phyloP scores from a whole-genome alignment of 2,888 invertebrate species.

The Nomada ferruginata region DNA sequence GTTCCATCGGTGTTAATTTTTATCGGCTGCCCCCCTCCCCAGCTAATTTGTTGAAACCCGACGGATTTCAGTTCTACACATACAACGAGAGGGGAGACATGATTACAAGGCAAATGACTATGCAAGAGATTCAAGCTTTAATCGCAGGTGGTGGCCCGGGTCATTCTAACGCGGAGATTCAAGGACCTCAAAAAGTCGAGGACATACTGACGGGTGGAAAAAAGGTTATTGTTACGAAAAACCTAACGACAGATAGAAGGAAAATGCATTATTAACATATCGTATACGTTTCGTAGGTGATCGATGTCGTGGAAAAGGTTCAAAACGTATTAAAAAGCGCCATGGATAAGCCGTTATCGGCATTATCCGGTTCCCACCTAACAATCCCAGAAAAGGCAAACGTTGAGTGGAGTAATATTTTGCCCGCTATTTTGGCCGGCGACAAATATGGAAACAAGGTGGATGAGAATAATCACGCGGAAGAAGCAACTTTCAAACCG shows the following conservation, averaged over 20 bases:
- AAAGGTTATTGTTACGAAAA: constrained; percentile 63
- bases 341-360: constrained; percentile 85
- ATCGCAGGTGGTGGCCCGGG: constrained; percentile 93
- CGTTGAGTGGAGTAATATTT: constrained; percentile 90
- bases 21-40: constrained; percentile 86
- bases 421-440: constrained; percentile 92
- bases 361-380: constrained; percentile 75
- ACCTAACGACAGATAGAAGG: neutral
- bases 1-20: neutral
- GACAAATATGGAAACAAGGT: constrained; percentile 72
- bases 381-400: constrained; percentile 81
- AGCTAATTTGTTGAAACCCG: constrained; percentile 91
- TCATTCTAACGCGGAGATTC: constrained; percentile 78
- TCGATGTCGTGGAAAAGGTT: constrained; percentile 92
- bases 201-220: constrained; percentile 74
- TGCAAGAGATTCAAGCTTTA: constrained; percentile 93
- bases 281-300: constrained; percentile 84
- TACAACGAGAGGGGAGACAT: constrained; percentile 93
- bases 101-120: constrained; percentile 92
- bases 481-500: neutral
- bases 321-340: constrained; percentile 93
- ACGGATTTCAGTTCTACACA: constrained; percentile 94
- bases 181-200: constrained; percentile 75
- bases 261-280: too few relatives aligned
- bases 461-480: constrained; percentile 14